phyloP scores from a whole-genome alignment of 2,797 vertebrate genomes.

The Leptatherina wallacei region DNA sequence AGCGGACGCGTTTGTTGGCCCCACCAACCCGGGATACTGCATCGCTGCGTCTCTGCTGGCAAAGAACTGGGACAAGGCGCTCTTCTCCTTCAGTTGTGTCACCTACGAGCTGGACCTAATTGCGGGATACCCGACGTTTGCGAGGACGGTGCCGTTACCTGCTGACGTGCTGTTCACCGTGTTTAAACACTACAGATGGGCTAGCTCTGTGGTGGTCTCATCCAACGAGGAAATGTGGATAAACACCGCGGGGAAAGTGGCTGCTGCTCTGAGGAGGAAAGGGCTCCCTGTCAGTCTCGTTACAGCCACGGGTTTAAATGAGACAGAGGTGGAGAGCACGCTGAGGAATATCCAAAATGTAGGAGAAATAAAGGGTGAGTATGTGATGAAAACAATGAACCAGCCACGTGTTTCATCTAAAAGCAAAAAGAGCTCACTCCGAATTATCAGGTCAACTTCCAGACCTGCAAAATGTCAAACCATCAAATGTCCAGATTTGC shows the following conservation, averaged over 20 bases:
- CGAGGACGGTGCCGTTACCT: constrained; percentile 75
- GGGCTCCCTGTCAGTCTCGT: constrained; percentile 83
- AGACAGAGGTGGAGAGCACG: constrained; percentile 75
- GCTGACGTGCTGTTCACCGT: constrained; percentile 78
- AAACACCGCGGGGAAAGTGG: constrained; percentile 78
- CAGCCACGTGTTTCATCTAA: neutral
- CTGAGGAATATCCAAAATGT: constrained; percentile 76
- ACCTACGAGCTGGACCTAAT: constrained; percentile 79
- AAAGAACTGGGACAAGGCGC: constrained; percentile 84
- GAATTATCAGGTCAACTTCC: neutral
- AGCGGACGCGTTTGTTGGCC: constrained; percentile 80
- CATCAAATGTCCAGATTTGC: constrained; percentile 6
- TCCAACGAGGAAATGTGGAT: constrained; percentile 86
- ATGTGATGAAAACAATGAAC: neutral
- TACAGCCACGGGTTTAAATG: constrained; percentile 75
- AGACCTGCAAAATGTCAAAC: constrained; percentile 3
- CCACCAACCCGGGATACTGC: constrained; percentile 85
- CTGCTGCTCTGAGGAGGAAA: constrained; percentile 75
- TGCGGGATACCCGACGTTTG: constrained; percentile 78
- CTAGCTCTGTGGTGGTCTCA: constrained; percentile 81
- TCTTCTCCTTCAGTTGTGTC: constrained; percentile 83
- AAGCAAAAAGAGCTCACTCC: neutral
- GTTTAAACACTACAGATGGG: constrained; percentile 86
- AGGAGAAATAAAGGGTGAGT: constrained; percentile 82
- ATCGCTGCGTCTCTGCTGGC: constrained; percentile 81